phyloP scores from a whole-genome alignment of 1,140 invertebrate species.

The Pollicipes pollicipes region DNA sequence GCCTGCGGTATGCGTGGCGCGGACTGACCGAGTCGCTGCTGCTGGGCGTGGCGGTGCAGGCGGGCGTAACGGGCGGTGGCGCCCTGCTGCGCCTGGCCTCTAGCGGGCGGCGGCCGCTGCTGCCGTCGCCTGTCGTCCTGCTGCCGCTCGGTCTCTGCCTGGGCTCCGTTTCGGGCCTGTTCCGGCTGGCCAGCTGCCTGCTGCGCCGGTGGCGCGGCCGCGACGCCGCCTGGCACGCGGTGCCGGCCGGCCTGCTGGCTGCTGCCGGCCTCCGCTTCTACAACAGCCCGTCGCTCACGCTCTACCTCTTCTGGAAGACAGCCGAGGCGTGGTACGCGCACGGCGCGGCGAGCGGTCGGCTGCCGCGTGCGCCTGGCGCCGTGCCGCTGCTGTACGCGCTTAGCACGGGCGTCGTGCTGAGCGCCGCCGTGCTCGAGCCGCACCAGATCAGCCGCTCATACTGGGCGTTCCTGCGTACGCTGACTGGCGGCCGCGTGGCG shows the following conservation, averaged over 20 bases:
- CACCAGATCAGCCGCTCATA: background rate
- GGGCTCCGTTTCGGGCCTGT: background rate
- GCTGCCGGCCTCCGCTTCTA: background rate
- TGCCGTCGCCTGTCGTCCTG: background rate
- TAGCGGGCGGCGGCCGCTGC: background rate
- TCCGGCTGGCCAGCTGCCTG: background rate
- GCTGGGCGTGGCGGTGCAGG: background rate
- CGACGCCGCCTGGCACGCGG: background rate
- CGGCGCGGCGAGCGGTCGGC: too few relatives aligned
- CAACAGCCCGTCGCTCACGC: background rate
- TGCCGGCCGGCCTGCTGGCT: background rate
- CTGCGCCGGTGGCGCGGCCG: background rate
- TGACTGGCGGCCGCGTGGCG: conserved; percentile 3
- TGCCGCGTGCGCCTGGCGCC: background rate
- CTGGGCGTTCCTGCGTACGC: background rate
- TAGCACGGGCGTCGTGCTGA: background rate
- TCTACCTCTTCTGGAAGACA: conserved; percentile 5
- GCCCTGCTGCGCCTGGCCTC: background rate
- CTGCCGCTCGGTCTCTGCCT: background rate
- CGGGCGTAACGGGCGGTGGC: background rate
- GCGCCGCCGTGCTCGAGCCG: background rate
- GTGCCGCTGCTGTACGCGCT: conserved; percentile 3
- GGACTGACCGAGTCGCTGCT: background rate
- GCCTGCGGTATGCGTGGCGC: background rate
- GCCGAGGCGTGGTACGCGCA: background rate